Base-by-base conservation (phyloP, 2,888 invertebrate species). In the Dryococelus australis region DNA sequence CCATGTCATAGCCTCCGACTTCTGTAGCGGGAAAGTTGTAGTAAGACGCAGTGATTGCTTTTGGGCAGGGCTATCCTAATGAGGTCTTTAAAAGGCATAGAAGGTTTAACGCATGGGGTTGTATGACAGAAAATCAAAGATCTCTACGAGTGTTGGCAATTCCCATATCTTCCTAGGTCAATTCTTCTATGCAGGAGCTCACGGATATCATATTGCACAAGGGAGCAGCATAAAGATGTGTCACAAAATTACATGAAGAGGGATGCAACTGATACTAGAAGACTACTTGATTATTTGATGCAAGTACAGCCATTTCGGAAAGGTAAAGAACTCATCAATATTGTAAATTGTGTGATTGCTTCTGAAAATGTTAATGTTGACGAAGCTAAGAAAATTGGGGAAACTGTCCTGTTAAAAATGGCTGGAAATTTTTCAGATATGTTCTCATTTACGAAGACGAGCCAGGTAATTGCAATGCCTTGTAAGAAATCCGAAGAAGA, bases 91-190 rank as follows among this genome's bases (percentile, higher is more conserved):
- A 80, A 80, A 80, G 27, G 80, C 80, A 27, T 80, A 80, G 80
- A 20, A 80, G 80, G 80, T 80, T 20, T 80, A 80, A 80, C 8
- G 80, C 80, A 80, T 80, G 80, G 27, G 26, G n/a, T 65, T 9
- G 80, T 80, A 80, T 80, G 80, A 24, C 80, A 80, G 80, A 80
- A 80, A 80, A 80, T 10, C 80, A 80, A 80, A 80, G 80, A 80
- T 8, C 80, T 80, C 10, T 80, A 80, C 16, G 80, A 24, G 80
- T 80, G 80, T 80, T 80, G 80, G n/a, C 80, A 80, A 80, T 80
- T 8, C 80, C 80, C 27, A 24, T 20, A 80, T 26, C n/a, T 80
- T 80, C 27, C 8, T 10, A 80, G 80, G 80, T n/a, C n/a, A n/a
- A n/a, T n/a, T n/a, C n/a, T n/a, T n/a, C n/a, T n/a, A n/a, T n/a